Base-by-base conservation (phyloP, 2,113 vertebrate genomes). In the Cephalopterus ornatus region DNA sequence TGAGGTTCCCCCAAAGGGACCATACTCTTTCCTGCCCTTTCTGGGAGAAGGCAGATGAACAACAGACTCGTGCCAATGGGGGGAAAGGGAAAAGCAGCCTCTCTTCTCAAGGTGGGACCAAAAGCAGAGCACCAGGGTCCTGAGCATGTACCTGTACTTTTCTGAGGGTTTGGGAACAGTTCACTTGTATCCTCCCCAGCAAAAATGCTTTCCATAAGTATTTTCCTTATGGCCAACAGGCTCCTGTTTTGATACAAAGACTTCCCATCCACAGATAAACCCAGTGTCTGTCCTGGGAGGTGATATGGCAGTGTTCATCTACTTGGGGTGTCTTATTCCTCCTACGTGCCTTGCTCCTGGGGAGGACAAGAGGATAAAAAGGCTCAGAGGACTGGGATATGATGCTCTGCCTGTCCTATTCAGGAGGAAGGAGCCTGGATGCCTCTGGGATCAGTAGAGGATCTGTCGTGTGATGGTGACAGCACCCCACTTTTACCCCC, bases 31-130 rank as follows among this genome's bases (percentile, higher is more conserved):
- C 63, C 44, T 75, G 84, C 56, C 49, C 41, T 33, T 41, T 76
- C 47, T 0, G 0, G 76, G 42, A 74, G 68, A 18, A 23, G 22
- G 53, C 32, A 72, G 58, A 65, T 22, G 66, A 50, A 28, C 28
- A 58, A 24, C 1, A 0, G 30, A 17, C 12, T 35, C 0, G 0
- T 42, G 67, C 39, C 2, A 2, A 46, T 2, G 11, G 8, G 47
- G n/a, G 7, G 1, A 81, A 79, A 76, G 37, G 50, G 75, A 61
- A 55, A 73, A 53, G 74, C 53, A 53, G 27, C 27, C 16, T 61
- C 71, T 72, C 15, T 9, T 65, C 50, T 66, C 30, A 5, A 59
- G 58, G 55, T 42, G 59, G 82, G 35, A 14, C 18, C 15, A 33
- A 32, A 27, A 70, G 53, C 66, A 35, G 49, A 85, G 62, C 53